Evolutionary conservation across 2,113 vertebrate species (phyloP), one percentile per base, ranked within the genome.

Genomic region (Cynopterus brachyotis): DNA sequence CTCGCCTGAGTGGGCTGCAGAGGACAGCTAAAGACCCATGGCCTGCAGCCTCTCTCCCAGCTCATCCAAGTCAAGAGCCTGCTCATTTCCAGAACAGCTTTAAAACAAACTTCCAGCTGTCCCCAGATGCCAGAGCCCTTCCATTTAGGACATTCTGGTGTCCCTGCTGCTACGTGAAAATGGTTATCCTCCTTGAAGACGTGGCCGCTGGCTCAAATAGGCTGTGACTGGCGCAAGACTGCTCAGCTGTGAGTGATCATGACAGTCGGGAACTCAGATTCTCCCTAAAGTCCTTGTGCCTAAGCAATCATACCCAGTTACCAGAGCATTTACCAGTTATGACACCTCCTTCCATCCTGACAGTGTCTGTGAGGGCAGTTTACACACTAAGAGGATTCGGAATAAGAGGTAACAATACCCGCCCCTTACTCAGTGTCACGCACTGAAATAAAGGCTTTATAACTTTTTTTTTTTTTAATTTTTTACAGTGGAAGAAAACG

Each of bases 21-120:
- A 40, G 32, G 15, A 6, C 66, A 26, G 16, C 37, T 28, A 13
- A 5, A 32, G 2, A 2, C 3, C 2, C 6, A 0, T 0, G 28
- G 32, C 19, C 72, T 11, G 3, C 9, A 5, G 37, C 5, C 30
- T 55, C 9, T 35, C 53, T 62, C 47, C 22, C 19, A 1, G 6
- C 26, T 20, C n/a, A 9, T 19, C 37, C 40, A 60, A 40, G 5
- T 37, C 45, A 30, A 69, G 35, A 72, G 62, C 20, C 35, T 66
- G 30, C 47, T 28, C 9, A 42, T 62, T 78, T 55, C 3, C 28
- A 53, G 35, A 85, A 72, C 1, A 53, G 20, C 40, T 93, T 47
- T 2, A 69, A 35, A 55, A 62, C 59, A 67, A 42, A 40, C 45
- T 78, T 89, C 64, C 72, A 64, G 45, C 15, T 9, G 35, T 3